Evolutionary conservation across 2,113 vertebrate species (phyloP).

Genomic region (Xerus inauris): DNA sequence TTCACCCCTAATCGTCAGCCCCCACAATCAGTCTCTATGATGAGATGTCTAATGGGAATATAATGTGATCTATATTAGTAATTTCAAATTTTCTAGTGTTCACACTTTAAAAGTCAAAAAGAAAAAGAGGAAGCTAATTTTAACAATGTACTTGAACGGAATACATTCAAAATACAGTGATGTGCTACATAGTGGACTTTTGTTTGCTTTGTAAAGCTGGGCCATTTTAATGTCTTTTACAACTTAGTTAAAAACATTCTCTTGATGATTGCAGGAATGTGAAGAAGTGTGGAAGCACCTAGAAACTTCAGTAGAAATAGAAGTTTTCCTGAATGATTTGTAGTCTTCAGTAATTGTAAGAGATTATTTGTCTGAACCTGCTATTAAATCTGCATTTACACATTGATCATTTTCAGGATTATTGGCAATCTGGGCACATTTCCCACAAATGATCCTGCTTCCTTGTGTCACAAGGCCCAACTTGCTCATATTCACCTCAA

Average conservation of each 20-base stretch:
- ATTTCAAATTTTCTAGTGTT: background rate
- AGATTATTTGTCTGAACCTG: background rate
- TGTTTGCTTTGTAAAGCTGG: background rate
- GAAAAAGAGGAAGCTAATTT: background rate
- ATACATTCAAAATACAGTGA: background rate
- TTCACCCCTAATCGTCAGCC: background rate
- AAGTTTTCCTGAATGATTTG: background rate
- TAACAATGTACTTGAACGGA: background rate
- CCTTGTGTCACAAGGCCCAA: background rate
- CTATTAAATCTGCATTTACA: background rate
- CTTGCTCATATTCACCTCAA: background rate
- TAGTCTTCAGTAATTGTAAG: background rate
- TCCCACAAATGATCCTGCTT: background rate
- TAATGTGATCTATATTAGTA: background rate
- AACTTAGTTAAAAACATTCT: background rate
- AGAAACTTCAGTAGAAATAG: background rate
- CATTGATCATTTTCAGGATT: background rate
- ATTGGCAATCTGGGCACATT: background rate
- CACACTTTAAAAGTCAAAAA: background rate
- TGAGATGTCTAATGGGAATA: background rate
- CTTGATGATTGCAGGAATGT: background rate
- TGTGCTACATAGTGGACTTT: too few relatives aligned
- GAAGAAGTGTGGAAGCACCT: too few relatives aligned
- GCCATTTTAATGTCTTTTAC: background rate
- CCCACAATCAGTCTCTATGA: background rate